These are phyloP conservation scores for Sylvietta virens DNA, from an alignment of 2,113 vertebrate genomes.

Conservation along the genomic window DNA sequence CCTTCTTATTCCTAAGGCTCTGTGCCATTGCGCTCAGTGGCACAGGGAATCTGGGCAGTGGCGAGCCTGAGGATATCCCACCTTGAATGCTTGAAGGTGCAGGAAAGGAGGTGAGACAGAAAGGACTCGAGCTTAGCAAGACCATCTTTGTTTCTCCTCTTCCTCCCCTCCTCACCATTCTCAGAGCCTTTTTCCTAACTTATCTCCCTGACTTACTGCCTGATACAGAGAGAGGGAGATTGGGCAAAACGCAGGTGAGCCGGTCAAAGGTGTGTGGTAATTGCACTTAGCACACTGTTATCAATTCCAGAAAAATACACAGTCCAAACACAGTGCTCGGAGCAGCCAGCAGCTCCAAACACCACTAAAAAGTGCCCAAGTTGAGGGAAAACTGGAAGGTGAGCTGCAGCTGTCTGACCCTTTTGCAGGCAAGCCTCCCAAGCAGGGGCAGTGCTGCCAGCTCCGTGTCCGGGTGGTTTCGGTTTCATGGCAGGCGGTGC, in stretches of 20 bases:
- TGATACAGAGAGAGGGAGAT: background rate
- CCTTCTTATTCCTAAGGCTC: background rate
- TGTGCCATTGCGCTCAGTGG: background rate
- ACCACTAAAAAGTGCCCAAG: fast-evolving
- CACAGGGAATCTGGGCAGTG: background rate
- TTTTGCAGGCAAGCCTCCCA: background rate
- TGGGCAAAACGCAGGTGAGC: background rate
- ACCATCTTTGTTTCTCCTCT: background rate
- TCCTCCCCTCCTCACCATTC: background rate
- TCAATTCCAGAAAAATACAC: background rate
- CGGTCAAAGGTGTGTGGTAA: background rate
- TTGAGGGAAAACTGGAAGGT: background rate
- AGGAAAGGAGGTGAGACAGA: background rate
- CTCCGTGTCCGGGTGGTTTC: background rate
- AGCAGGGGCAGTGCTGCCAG: background rate
- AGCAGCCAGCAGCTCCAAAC: background rate
- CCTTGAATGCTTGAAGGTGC: background rate
- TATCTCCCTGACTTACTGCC: background rate
- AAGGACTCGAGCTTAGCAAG: background rate
- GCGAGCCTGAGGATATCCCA: background rate
- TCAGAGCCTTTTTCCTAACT: background rate
- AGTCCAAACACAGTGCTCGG: background rate
- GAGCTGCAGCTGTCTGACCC: background rate
- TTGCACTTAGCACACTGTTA: background rate
- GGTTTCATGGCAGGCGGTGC: background rate